Evolutionary conservation across 2,888 invertebrate species (phyloP).

Genomic region (Oxystoma pomonae): DNA sequence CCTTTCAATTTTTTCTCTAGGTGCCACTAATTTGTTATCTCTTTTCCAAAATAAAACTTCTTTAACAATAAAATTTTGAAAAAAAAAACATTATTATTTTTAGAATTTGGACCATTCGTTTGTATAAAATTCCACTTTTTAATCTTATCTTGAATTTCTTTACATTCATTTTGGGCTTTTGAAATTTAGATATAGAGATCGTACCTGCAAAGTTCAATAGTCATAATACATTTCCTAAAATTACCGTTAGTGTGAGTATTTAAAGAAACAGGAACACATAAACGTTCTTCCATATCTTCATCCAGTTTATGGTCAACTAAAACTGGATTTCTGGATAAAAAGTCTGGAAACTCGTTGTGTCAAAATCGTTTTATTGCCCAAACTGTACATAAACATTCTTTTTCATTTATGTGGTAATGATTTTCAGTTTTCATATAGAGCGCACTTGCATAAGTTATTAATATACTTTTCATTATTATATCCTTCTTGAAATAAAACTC

Average conservation of each 20-base stretch:
- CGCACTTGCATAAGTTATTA: background rate
- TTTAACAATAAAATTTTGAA: background rate
- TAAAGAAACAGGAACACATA: background rate
- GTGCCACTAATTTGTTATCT: background rate
- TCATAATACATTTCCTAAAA: no score
- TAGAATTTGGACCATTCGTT: background rate
- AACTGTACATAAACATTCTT: constrained; percentile 7
- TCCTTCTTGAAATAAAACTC: no score
- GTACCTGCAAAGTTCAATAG: no score
- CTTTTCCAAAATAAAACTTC: background rate
- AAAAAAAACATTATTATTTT: background rate
- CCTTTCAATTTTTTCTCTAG: background rate
- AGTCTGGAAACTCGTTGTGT: constrained; percentile 21
- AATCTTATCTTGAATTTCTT: background rate
- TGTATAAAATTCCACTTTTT: background rate
- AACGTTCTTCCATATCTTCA: background rate
- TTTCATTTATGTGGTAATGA: constrained; percentile 7
- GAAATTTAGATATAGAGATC: background rate
- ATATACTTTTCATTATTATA: no score
- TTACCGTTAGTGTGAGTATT: no score
- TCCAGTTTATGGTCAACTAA: background rate
- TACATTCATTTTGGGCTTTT: background rate
- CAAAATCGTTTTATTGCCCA: constrained; percentile 6
- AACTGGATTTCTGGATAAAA: constrained; percentile 9
- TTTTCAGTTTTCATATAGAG: background rate